These are phyloP conservation scores for Gouania willdenowi DNA, from an alignment of 2,797 vertebrate species.

Conservation along the genomic window DNA sequence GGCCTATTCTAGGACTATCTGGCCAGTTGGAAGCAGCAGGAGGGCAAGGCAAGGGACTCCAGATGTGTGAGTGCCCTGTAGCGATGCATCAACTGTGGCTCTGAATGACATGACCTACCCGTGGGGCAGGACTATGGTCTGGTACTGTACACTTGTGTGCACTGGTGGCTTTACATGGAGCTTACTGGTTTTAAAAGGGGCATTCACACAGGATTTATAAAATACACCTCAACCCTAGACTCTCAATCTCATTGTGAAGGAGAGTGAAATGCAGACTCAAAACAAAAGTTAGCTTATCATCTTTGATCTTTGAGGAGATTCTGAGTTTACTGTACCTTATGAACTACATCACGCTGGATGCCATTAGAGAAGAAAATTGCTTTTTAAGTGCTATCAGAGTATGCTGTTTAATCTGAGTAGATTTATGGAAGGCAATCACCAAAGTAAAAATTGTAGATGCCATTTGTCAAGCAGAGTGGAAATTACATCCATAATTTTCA, in stretches of 20 bases:
- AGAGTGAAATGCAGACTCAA: background rate
- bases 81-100: slow-evolving; percentile 62
- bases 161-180: slow-evolving; percentile 27
- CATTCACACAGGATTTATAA: slow-evolving; percentile 3
- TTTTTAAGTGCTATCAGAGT: slow-evolving; percentile 71
- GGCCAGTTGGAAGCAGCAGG: slow-evolving; percentile 57
- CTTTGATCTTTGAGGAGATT: slow-evolving; percentile 28
- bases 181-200: slow-evolving; percentile 1
- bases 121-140: slow-evolving; percentile 54
- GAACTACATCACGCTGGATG: slow-evolving; percentile 55
- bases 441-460: slow-evolving; percentile 71
- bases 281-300: slow-evolving; percentile 24
- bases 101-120: slow-evolving; percentile 70
- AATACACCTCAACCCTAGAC: background rate
- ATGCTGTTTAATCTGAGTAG: slow-evolving; percentile 66
- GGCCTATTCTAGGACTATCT: slow-evolving; percentile 52
- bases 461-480: slow-evolving; percentile 79
- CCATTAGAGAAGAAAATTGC: slow-evolving; percentile 66
- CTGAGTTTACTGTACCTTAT: slow-evolving; percentile 51
- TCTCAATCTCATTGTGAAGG: background rate
- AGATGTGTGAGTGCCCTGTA: slow-evolving; percentile 68
- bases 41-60: slow-evolving; percentile 50
- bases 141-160: slow-evolving; percentile 24
- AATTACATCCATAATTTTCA: slow-evolving; percentile 84
- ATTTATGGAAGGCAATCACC: slow-evolving; percentile 80